Conservation (phyloP, 2,888 invertebrate species). For the Mesochorus sp. region DNA sequence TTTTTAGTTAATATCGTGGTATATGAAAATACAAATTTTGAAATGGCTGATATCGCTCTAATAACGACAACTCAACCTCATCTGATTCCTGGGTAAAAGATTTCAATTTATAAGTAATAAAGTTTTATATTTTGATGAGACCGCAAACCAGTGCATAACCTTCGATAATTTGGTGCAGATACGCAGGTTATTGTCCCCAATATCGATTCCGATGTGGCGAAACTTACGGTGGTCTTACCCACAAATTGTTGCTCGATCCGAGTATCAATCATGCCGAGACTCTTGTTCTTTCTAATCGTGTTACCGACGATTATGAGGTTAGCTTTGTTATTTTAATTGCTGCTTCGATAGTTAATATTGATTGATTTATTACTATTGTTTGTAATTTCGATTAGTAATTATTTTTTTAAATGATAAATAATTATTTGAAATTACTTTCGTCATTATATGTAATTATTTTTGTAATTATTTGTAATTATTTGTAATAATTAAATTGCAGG, state of each 20-base stretch:
- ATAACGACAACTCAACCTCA: constrained; percentile 87
- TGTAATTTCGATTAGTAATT: too few relatives aligned
- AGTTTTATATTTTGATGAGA: background rate
- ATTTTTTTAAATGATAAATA: background rate
- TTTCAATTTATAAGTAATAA: constrained; percentile 11
- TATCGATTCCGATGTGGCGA: constrained; percentile 89
- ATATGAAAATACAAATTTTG: constrained; percentile 41
- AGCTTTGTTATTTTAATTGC: background rate
- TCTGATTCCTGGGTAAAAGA: constrained; percentile 87
- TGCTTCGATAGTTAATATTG: too few relatives aligned
- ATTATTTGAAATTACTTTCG: background rate
- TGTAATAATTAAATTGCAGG: constrained; percentile 73
- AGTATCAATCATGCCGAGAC: constrained; percentile 88
- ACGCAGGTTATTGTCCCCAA: constrained; percentile 90
- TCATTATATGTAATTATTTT: background rate
- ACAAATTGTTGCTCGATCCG: constrained; percentile 88
- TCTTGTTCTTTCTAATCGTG: constrained; percentile 86
- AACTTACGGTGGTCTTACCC: constrained; percentile 88
- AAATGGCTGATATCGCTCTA: constrained; percentile 68
- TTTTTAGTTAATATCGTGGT: constrained; percentile 38
- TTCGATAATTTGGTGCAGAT: constrained; percentile 82
- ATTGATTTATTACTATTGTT: too few relatives aligned
- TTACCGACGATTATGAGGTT: constrained; percentile 86
- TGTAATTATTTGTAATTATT: background rate
- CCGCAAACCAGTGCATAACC: constrained; percentile 18